phyloP scores from a whole-genome alignment of 2,113 vertebrate genomes.

The Sturnira hondurensis region DNA sequence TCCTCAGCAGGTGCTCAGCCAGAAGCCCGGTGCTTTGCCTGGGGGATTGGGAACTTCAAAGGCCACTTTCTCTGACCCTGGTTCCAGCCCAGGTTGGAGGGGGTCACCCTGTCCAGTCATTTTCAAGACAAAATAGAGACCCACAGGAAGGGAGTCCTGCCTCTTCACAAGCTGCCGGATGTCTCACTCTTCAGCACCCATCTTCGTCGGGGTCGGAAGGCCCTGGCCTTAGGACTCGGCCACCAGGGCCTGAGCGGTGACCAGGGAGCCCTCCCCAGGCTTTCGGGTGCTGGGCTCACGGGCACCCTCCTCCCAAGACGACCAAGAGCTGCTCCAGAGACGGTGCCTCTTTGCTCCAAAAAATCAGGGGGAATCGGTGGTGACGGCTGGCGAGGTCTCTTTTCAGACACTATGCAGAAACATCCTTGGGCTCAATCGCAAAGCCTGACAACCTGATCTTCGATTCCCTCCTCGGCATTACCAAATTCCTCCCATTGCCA shows the following conservation, averaged over 20 bases:
- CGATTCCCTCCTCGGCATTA: background rate
- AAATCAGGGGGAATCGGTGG: background rate
- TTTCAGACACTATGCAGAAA: background rate
- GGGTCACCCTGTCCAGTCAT: background rate
- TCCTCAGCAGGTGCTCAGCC: background rate
- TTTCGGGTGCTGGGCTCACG: background rate
- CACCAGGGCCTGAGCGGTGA: background rate
- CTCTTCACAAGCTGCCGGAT: background rate
- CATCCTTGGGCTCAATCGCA: background rate
- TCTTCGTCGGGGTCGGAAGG: background rate
- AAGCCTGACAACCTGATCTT: background rate
- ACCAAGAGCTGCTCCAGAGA: background rate
- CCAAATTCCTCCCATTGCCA: no score
- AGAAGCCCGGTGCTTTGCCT: background rate
- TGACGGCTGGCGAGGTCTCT: background rate
- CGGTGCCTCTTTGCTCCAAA: background rate
- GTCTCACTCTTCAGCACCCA: no score
- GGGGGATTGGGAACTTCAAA: background rate
- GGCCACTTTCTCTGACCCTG: background rate
- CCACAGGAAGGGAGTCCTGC: background rate
- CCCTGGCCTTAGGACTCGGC: accelerated
- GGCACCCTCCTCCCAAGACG: background rate
- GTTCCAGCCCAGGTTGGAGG: background rate
- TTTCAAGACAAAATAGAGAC: background rate
- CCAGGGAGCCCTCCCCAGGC: background rate